phyloP scores from a whole-genome alignment of 2,797 vertebrate species.

The Oryzias dopingdopingensis region DNA sequence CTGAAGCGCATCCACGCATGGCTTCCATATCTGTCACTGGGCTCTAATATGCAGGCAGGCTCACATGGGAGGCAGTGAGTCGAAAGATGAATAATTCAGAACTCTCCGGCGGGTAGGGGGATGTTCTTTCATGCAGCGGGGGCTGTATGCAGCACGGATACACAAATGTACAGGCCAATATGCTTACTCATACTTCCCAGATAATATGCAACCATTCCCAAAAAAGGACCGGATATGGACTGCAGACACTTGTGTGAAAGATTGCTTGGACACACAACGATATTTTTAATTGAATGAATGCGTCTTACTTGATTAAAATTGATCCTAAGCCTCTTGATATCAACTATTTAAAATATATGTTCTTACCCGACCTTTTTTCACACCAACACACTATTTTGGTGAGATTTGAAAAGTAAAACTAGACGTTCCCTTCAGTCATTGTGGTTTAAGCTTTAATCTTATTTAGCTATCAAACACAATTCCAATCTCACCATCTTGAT shows the following conservation, averaged over 20 bases:
- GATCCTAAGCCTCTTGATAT: too few species aligned
- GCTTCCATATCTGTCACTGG: constrained; percentile 24
- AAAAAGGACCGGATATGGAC: not conserved
- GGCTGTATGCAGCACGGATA: not conserved
- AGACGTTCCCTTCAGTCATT: too few species aligned
- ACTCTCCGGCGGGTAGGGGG: constrained; percentile 13
- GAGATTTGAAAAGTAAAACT: too few species aligned
- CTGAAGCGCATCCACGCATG: constrained; percentile 10
- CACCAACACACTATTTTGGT: too few species aligned
- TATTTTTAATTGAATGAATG: not conserved
- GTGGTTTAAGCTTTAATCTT: too few species aligned
- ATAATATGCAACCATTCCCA: too few species aligned
- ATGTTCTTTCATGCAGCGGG: constrained; percentile 26
- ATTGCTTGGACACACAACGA: constrained; percentile 9
- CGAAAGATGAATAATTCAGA: constrained; percentile 69
- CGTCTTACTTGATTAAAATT: too few species aligned
- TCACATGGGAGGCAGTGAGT: constrained; percentile 40
- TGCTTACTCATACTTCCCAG: constrained; percentile 10
- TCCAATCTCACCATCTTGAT: too few species aligned
- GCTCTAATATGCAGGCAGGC: constrained; percentile 38
- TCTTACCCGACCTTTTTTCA: too few species aligned
- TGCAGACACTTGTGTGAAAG: constrained; percentile 15
- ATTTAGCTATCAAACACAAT: too few species aligned
- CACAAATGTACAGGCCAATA: constrained; percentile 8
- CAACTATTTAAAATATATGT: too few species aligned